Evolutionary conservation across 2,113 vertebrate species (phyloP).

Genomic region (Sciurus niger): DNA sequence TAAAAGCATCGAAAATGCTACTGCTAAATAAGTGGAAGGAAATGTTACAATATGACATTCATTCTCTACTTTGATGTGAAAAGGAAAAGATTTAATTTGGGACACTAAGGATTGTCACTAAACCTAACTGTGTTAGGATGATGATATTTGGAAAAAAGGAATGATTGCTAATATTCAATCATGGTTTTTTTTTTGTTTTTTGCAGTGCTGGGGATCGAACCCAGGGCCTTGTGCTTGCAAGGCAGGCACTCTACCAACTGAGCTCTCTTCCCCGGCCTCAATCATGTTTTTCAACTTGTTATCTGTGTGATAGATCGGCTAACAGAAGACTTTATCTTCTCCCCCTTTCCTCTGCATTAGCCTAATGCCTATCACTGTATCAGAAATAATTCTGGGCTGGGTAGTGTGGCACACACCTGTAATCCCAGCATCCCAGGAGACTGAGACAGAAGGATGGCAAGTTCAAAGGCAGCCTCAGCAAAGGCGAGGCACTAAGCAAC

Average conservation of each 20-base stretch:
- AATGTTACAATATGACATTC: background rate
- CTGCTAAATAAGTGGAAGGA: background rate
- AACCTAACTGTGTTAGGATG: background rate
- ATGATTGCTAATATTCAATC: background rate
- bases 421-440: too few relatives aligned
- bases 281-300: background rate
- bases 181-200: too few relatives aligned
- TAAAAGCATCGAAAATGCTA: background rate
- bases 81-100: slow-evolving; percentile 7
- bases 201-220: too few relatives aligned
- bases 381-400: background rate
- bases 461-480: too few relatives aligned
- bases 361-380: too few relatives aligned
- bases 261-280: too few relatives aligned
- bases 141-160: background rate
- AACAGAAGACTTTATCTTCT: background rate
- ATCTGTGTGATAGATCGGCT: background rate
- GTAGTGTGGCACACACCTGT: too few relatives aligned
- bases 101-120: background rate
- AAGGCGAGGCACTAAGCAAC: too few relatives aligned
- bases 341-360: background rate
- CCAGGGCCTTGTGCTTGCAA: too few relatives aligned
- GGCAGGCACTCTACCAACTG: too few relatives aligned
- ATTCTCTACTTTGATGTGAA: background rate
- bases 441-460: too few relatives aligned